Evolutionary conservation across 2,113 vertebrate genomes (phyloP), one percentile per base, ranked within the genome.

Genomic region (Porphyrio hochstetteri): DNA sequence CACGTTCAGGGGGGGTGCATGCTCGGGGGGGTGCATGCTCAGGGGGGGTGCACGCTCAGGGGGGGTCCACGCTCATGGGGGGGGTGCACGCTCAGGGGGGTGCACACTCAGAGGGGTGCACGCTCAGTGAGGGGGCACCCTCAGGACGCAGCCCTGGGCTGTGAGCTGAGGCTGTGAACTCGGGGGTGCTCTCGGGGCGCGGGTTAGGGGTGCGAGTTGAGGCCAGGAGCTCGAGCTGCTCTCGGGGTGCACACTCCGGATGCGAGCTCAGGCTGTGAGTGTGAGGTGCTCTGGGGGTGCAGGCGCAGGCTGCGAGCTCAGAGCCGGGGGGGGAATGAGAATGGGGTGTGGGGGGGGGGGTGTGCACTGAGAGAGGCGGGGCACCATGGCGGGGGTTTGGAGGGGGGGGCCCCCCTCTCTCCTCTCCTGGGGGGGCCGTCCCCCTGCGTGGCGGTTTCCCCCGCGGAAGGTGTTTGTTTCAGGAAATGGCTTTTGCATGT

Each of bases 401-500:
- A 14, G 16, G 14, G 42, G 42, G 14, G 42, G 42, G 42, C 42
- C 42, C 42, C 42, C 42, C 14, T 5, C 42, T 6, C 42, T 50
- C 72, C 50, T 12, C 3, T 17, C 1, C 4, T 6, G 44, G 60
- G 60, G 68, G 44, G 65, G 65, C 48, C 16, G 4, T 52, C 33
- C 84, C 90, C 82, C 67, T 63, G 27, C n/a, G 28, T 10, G 92
- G 68, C 71, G 28, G 63, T 92, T 60, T 84, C 91, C 88, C 88
- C 95, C 72, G 35, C 35, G 4, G 94, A 13, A 82, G 83, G 80
- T 88, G 94, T 25, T 94, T 94, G 94, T 94, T 91, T 92, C 90
- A 95, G 95, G 95, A 95, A 96, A 96, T 96, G 95, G 84, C 81
- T 95, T 95, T 96, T 90, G 92, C 94, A 87, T 95, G 94, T 95